phyloP scores from a whole-genome alignment of 2,888 invertebrate genomes.

The Cosmia trapezina region DNA sequence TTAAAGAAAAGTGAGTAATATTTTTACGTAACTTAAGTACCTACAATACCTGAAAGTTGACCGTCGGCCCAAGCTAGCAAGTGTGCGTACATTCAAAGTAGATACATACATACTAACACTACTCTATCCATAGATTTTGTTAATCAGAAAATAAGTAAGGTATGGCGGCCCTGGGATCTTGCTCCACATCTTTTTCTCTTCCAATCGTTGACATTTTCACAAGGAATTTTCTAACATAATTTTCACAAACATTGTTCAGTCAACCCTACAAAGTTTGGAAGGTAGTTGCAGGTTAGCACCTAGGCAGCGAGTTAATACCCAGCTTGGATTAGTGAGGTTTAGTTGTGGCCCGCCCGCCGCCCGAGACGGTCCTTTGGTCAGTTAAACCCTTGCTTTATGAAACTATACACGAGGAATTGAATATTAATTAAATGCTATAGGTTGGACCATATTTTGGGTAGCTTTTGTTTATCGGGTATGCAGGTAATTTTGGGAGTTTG shows the following conservation, averaged over 20 bases:
- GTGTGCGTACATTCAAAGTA: no score
- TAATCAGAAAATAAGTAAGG: no score
- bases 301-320: slow-evolving; percentile 86
- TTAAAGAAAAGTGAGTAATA: no score
- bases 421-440: slow-evolving; percentile 72
- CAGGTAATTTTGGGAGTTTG: slow-evolving; percentile 20
- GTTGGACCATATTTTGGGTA: slow-evolving; percentile 58
- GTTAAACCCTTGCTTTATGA: slow-evolving; percentile 82
- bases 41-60: no score
- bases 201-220: not conserved
- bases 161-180: no score
- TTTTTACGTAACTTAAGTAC: no score
- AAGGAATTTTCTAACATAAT: not conserved
- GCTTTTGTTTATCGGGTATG: slow-evolving; percentile 40
- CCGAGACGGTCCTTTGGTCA: slow-evolving; percentile 84
- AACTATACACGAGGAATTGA: slow-evolving; percentile 74
- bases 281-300: slow-evolving; percentile 85
- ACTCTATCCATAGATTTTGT: no score
- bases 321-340: slow-evolving; percentile 89
- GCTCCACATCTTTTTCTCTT: no score
- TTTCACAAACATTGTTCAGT: slow-evolving; percentile 52
- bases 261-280: slow-evolving; percentile 66
- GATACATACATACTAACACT: no score
- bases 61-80: no score
- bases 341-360: slow-evolving; percentile 76